Base-by-base conservation (phyloP, 1,140 invertebrate species). In the Phymorhynchus buccinoides region DNA sequence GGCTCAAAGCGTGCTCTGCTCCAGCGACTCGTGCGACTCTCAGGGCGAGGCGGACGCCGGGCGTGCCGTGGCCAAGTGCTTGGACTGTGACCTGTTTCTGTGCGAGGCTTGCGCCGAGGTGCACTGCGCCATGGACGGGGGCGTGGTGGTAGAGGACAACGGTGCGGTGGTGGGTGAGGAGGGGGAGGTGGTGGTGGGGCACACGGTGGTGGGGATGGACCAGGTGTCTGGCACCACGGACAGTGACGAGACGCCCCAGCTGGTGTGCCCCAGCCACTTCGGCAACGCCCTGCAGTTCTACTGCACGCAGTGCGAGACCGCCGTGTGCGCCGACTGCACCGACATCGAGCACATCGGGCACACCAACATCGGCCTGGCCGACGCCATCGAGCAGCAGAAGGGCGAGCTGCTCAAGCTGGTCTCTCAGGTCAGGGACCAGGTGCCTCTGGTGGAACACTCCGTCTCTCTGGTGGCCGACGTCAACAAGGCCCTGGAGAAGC, bases 291-390 rank as follows among this genome's bases (percentile, higher is more conserved):
- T 95, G 48, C 88, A 93, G 78, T 94, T 94, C 89, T 95, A 94
- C 89, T 95, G 95, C 88, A 89, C 91, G 12, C 93, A 94, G 75
- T 95, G 95, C 89, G 95, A 95, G 89, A 95, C 94, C 0, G 94
- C 94, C 1, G 93, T 95, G 71, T 95, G 95, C 87, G 92, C 92
- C 68, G 93, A 93, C 81, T 95, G 95, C 87, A 94, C 94, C 0
- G 93, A 94, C 84, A 93, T 94, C 18, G 94, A 94, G 84, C 94
- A 95, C 87, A 92, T 93, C 71, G 91, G 93, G 27, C 94, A 95
- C 88, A 89, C 90, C 80, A 94, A 92, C 12, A 88, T 94, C 27
- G 89, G 93, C n/a, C 89, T 94, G 32, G 87, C 91, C 42, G 94
- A 95, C 80, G 94, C 94, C 62, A 93, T 94, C 30, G 88, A 92